These are phyloP conservation scores for Eutrigla gurnardus DNA, from an alignment of 2,797 vertebrate genomes.

Conservation along the genomic window DNA sequence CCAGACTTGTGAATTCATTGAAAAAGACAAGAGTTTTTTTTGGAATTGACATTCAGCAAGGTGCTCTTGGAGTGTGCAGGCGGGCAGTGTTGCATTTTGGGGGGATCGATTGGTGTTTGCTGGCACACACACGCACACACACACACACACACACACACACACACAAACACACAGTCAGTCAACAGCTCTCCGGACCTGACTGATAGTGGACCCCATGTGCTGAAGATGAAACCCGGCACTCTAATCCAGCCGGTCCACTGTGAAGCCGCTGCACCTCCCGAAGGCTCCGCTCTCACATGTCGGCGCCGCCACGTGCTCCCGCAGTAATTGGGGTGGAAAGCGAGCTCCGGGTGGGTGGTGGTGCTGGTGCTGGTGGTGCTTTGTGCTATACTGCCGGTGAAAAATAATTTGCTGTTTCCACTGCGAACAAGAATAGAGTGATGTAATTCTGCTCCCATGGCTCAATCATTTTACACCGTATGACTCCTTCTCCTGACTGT, in stretches of 20 bases:
- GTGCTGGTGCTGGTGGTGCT: constrained; percentile 27
- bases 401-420: constrained; percentile 64
- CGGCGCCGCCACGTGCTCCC: constrained; percentile 16
- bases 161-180: constrained; percentile 41
- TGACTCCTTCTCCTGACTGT: constrained; percentile 31
- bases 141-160: constrained; percentile 12
- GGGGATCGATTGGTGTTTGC: constrained; percentile 67
- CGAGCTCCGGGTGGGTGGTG: constrained; percentile 33
- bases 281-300: constrained; percentile 50
- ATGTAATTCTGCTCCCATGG: constrained; percentile 58
- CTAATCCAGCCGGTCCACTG: constrained; percentile 44
- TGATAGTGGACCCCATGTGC: constrained; percentile 36
- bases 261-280: constrained; percentile 32
- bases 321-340: constrained; percentile 64
- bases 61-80: constrained; percentile 45
- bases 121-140: constrained; percentile 33
- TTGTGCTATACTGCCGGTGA: constrained; percentile 37
- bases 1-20: constrained; percentile 70
- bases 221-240: constrained; percentile 57
- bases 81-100: constrained; percentile 61
- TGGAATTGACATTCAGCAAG: constrained; percentile 74
- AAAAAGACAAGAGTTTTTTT: constrained; percentile 69
- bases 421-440: constrained; percentile 44
- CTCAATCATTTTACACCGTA: constrained; percentile 38
- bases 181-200: constrained; percentile 26